A percentile compares a stretch with the other conserved stretches of the same genome.
Evolutionary conservation across 2,888 invertebrate genomes (phyloP).

Genomic region (Drosophila infuscata): DNA sequence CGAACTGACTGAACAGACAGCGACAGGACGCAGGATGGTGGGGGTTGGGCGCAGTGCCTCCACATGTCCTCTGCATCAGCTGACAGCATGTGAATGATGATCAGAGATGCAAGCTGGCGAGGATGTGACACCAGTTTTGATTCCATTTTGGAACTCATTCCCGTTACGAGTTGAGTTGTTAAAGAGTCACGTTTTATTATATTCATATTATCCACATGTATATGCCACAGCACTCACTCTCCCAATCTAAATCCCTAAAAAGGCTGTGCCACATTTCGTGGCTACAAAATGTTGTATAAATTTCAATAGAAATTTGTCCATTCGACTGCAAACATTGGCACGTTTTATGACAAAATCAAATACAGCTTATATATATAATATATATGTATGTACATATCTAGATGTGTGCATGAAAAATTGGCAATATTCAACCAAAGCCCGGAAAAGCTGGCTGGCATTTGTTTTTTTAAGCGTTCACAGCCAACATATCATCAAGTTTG

Average conservation of each 20-base stretch:
- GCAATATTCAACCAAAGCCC: conserved; percentile 13
- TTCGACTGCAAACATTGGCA: conserved; percentile 25
- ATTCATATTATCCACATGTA: conserved; percentile 20
- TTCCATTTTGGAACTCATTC: conserved; percentile 2
- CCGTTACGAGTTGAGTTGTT: conserved; percentile 12
- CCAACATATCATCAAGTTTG: conserved; percentile 9
- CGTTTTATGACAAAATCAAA: conserved; percentile 27
- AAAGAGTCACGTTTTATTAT: conserved; percentile 31
- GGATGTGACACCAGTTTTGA: conserved; percentile 14
- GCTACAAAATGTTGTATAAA: conserved; percentile 25
- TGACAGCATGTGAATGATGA: conserved; percentile 47
- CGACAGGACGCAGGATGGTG: conserved; percentile 38
- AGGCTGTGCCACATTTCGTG: conserved; percentile 40
- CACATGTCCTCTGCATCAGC: conserved; percentile 1
- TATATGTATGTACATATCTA: neutral
- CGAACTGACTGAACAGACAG: conserved; percentile 54
- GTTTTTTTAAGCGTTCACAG: neutral
- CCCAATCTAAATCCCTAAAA: conserved; percentile 1
- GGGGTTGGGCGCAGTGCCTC: too few relatives aligned
- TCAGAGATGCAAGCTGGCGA: neutral
- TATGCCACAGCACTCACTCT: conserved; percentile 2
- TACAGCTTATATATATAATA: neutral
- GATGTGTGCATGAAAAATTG: conserved; percentile 11
- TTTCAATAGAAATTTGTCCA: conserved; percentile 15
- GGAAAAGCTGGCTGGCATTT: conserved; percentile 13